Percentiles rank a stretch among this genome's conserved stretches.
phyloP scores from a whole-genome alignment of 1,140 invertebrate genomes.

The Orchesella cincta region DNA sequence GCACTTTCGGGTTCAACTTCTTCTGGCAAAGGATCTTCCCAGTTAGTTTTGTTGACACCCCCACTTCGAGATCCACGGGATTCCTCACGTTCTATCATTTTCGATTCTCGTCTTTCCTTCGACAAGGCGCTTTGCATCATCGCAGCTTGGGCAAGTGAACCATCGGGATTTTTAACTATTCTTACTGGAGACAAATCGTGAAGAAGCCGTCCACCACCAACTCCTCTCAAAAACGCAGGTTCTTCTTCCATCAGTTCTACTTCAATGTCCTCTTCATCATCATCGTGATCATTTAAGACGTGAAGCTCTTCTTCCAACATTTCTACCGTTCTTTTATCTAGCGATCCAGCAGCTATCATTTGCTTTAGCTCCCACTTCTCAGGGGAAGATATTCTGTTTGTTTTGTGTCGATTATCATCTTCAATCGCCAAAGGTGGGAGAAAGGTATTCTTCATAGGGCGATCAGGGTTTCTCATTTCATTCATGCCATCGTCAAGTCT shows the following conservation, averaged over 20 bases:
- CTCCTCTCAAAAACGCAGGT: constrained; percentile 85
- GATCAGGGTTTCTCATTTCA: constrained; percentile 75
- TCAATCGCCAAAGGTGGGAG: constrained; percentile 69
- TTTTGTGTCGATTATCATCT: constrained; percentile 72
- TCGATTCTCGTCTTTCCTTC: constrained; percentile 92
- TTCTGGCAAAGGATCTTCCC: constrained; percentile 94
- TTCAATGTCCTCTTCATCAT: constrained; percentile 96
- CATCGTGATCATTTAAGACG: constrained; percentile 83
- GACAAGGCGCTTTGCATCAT: constrained; percentile 99
- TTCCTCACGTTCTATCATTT: constrained; percentile 87
- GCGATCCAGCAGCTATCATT: constrained; percentile 82
- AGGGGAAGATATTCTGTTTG: constrained; percentile 92
- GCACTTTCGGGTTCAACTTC: constrained; percentile 55
- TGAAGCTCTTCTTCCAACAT: constrained; percentile 81
- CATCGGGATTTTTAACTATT: constrained; percentile 99
- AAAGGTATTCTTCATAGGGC: constrained; percentile 73
- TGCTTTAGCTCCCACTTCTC: constrained; percentile 88
- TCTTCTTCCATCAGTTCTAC: constrained; percentile 99
- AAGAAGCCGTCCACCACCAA: constrained; percentile 75
- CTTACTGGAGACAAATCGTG: constrained; percentile 87
- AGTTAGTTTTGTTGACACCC: constrained; percentile 79
- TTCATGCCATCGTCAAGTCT: constrained; percentile 47
- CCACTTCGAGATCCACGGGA: constrained; percentile 56
- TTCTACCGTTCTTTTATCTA: constrained; percentile 83
- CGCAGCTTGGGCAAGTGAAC: constrained; percentile 93